A percentile compares a stretch with the other conserved stretches of the same genome.
Conservation (phyloP, 2,888 invertebrate species). For the Augiades crinisus region DNA sequence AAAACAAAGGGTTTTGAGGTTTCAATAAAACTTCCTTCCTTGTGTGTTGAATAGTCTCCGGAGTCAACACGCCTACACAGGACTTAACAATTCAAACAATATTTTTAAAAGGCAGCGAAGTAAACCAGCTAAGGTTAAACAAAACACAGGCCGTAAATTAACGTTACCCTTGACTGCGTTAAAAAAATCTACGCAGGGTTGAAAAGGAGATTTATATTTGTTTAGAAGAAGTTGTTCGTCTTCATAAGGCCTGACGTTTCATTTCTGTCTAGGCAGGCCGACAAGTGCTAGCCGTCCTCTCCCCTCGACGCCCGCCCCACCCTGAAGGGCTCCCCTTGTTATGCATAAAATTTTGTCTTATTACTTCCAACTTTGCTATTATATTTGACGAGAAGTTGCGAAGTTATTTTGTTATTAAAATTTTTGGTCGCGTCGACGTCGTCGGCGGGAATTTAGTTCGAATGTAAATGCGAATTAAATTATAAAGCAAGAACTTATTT, state of each 20-base stretch:
- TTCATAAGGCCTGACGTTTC: constrained; percentile 77
- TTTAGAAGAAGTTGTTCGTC: constrained; percentile 78
- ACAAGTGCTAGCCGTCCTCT: constrained; percentile 68
- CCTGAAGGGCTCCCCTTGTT: constrained; percentile 62
- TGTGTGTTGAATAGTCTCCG: constrained; percentile 13
- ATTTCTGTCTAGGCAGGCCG: constrained; percentile 76
- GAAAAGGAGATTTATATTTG: constrained; percentile 76
- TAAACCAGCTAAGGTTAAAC: constrained; percentile 20
- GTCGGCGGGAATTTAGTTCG: constrained; percentile 56
- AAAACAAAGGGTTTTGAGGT: not conserved
- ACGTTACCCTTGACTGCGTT: constrained; percentile 55
- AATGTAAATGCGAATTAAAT: constrained; percentile 76
- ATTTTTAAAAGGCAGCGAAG: constrained; percentile 23
- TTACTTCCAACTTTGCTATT: constrained; percentile 80
- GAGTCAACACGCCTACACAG: constrained; percentile 24
- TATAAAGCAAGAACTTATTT: constrained; percentile 75
- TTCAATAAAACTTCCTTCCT: constrained; percentile 11
- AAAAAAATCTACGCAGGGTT: constrained; percentile 60
- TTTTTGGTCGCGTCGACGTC: constrained; percentile 65
- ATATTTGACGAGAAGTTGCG: constrained; percentile 78
- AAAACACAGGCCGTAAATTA: constrained; percentile 62
- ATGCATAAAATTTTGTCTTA: constrained; percentile 81
- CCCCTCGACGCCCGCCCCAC: constrained; percentile 36
- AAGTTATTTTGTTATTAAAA: constrained; percentile 81
- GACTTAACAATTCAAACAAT: constrained; percentile 24